phyloP scores from a whole-genome alignment of 2,888 invertebrate species.

The Gerris lacustris region DNA sequence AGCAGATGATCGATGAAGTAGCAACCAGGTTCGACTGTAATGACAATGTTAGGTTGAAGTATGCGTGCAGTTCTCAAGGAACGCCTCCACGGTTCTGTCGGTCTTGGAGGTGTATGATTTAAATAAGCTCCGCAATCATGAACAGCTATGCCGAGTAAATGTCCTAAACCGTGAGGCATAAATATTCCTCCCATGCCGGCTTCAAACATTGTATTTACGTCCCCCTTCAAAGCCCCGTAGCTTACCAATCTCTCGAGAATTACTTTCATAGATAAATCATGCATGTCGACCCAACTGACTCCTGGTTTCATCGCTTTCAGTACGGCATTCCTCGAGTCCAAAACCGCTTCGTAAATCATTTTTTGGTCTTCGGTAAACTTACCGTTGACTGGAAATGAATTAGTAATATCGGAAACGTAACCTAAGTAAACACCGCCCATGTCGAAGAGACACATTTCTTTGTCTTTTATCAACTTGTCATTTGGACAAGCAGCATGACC shows the following conservation, averaged over 20 bases:
- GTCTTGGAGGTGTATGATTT: slow-evolving; percentile 54
- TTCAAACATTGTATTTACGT: slow-evolving; percentile 58
- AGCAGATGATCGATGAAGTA: slow-evolving; percentile 90
- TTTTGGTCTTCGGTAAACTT: slow-evolving; percentile 86
- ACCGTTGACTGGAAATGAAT: slow-evolving; percentile 87
- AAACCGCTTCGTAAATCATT: slow-evolving; percentile 78
- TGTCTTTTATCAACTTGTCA: slow-evolving; percentile 57
- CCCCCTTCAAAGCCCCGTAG: slow-evolving; percentile 63
- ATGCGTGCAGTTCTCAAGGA: slow-evolving; percentile 69
- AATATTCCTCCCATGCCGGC: slow-evolving; percentile 70
- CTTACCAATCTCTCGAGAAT: slow-evolving; percentile 61
- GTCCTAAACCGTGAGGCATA: slow-evolving; percentile 94
- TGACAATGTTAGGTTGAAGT: slow-evolving; percentile 66
- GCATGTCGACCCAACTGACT: slow-evolving; percentile 89
- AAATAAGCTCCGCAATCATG: slow-evolving; percentile 97
- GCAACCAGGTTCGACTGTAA: slow-evolving; percentile 95
- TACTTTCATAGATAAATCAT: slow-evolving; percentile 63
- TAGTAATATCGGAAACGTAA: slow-evolving; percentile 94
- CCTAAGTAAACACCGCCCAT: slow-evolving; percentile 98
- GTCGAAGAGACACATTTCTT: slow-evolving; percentile 90
- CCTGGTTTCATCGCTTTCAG: slow-evolving; percentile 68
- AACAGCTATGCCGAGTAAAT: slow-evolving; percentile 87
- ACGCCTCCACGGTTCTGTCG: slow-evolving; percentile 52
- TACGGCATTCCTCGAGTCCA: slow-evolving; percentile 73
- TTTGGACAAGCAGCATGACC: slow-evolving; percentile 97